Evolutionary conservation across 2,888 invertebrate genomes (phyloP), one percentile per base, ranked within the genome.

Genomic region (Anthrax anthrax): DNA sequence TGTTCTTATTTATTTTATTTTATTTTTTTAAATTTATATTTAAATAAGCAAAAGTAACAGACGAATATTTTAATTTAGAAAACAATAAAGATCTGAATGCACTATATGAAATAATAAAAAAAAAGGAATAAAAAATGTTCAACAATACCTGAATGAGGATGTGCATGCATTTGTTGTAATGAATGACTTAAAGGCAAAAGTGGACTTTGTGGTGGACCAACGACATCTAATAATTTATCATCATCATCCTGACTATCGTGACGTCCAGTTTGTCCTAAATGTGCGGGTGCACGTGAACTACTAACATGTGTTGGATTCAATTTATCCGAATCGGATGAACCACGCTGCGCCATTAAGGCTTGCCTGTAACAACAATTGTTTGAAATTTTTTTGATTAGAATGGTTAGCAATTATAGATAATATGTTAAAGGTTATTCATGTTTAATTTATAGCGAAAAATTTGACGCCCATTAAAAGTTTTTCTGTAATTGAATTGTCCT

Each of bases 221-320:
- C 90, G 19, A 90, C 90, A 67, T 90, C 90, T 60, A 90, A 70
- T 23, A 84, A 74, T 59, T 84, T 80, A 65, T 90, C 90, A 50
- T 88, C 88, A 56, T 90, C 89, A 53, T 86, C 85, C 57, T 78
- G 72, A 57, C 60, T 61, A 53, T 66, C 64, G 44, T 65, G 63
- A 37, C 67, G 60, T 14, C 65, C 67, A 19, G 65, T 70, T 45
- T 64, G 68, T 34, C 63, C 67, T 54, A 68, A 55, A 50, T 66
- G 66, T 18, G 67, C 50, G 14, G 67, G 66, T 17, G 67, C 65
- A 34, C 66, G 59, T 18, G 64, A 63, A 64, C 62, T 73, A 69
- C 67, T 75, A 73, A 54, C 75, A 65, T 62, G 75, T 56, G 70
- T 80, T 73, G 55, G 79, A 63, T 64, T 69, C 49, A 69, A 54